A percentile compares a stretch with the other conserved stretches of the same genome.
These are phyloP conservation scores for Tonatia bakeri DNA, from an alignment of 2,113 vertebrate genomes.

Conservation along the genomic window DNA sequence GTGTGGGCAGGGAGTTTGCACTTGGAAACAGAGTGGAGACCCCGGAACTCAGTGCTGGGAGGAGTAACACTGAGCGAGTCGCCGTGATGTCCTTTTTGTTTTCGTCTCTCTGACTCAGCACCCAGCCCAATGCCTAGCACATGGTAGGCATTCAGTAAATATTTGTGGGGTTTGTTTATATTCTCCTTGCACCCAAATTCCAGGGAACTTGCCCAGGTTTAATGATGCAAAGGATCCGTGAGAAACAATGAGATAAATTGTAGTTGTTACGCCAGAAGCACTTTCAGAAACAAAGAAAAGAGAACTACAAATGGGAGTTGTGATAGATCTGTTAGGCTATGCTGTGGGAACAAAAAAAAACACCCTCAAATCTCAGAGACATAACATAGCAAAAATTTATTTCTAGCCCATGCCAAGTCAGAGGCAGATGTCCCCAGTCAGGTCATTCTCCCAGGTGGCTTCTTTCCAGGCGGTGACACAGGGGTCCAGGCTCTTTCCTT, in stretches of 20 bases:
- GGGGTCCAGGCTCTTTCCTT: not conserved
- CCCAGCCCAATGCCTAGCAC: not conserved
- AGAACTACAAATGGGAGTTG: not conserved
- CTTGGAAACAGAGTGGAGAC: not conserved
- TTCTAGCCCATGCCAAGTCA: not conserved
- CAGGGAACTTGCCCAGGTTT: not conserved
- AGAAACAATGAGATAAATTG: not conserved
- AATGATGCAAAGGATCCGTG: not conserved
- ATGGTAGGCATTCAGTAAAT: not conserved
- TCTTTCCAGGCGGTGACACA: not conserved
- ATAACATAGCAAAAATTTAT: not conserved
- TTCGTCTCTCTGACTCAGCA: not conserved
- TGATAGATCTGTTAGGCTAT: not conserved
- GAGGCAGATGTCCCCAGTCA: not conserved
- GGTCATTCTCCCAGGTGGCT: not conserved
- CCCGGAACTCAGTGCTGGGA: not conserved
- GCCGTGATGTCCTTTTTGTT: not conserved
- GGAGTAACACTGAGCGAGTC: not conserved
- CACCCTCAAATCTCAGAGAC: not conserved
- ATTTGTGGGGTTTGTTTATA: not conserved
- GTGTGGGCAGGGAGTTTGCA: not conserved
- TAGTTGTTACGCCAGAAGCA: not conserved
- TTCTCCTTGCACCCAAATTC: not conserved
- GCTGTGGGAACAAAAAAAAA: not conserved
- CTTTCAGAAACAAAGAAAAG: conserved; percentile 1